These are phyloP conservation scores for Tenualosa ilisha DNA, from an alignment of 2,797 vertebrate species.

Conservation along the genomic window DNA sequence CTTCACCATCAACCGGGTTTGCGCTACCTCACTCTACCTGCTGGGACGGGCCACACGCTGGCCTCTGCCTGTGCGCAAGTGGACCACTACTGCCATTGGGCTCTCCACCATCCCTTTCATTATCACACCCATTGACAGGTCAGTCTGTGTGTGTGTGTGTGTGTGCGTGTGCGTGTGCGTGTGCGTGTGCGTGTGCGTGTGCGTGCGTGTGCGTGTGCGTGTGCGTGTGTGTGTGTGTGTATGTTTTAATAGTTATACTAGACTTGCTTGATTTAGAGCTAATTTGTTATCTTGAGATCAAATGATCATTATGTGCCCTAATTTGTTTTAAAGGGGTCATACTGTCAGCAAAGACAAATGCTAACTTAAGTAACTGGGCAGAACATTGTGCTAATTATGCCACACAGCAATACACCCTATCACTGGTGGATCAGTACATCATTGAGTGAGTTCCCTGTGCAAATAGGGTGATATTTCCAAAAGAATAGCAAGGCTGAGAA, in stretches of 20 bases:
- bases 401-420: too few relatives aligned
- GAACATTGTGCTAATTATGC: too few relatives aligned
- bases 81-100: slow-evolving; percentile 90
- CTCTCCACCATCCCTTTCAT: slow-evolving; percentile 92
- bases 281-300: not conserved
- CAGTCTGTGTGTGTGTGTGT: slow-evolving; percentile 29
- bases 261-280: not conserved
- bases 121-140: slow-evolving; percentile 96
- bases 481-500: too few relatives aligned
- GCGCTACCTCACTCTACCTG: slow-evolving; percentile 83
- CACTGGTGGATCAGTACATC: too few relatives aligned
- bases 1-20: slow-evolving; percentile 94
- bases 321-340: too few relatives aligned
- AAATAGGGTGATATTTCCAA: too few relatives aligned
- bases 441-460: too few relatives aligned
- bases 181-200: not conserved
- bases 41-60: slow-evolving; percentile 82
- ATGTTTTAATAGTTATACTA: too few relatives aligned
- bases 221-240: too few relatives aligned
- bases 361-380: too few relatives aligned
- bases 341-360: too few relatives aligned
- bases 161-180: not conserved
- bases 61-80: slow-evolving; percentile 87
- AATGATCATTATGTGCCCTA: not conserved
- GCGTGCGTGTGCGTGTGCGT: not conserved